A percentile compares a stretch with the other conserved stretches of the same genome.
Evolutionary conservation across 2,113 vertebrate genomes (phyloP).

Genomic region (Aegithalos caudatus): DNA sequence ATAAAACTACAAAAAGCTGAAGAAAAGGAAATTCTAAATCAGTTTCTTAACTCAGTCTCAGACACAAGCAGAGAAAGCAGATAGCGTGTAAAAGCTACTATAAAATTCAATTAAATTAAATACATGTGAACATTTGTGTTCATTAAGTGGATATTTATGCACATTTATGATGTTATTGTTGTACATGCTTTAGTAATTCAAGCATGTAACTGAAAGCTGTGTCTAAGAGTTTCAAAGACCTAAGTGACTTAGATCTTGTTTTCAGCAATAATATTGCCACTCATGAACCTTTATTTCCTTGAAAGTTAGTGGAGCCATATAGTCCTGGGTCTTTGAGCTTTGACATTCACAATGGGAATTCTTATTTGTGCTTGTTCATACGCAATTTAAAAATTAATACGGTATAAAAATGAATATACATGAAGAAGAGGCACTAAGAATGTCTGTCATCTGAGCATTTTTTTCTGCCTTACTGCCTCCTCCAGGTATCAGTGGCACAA

Average conservation of each 20-base stretch:
- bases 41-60: neutral
- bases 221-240: neutral
- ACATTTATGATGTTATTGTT: neutral
- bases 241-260: neutral
- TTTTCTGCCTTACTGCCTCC: neutral
- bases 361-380: neutral
- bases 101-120: neutral
- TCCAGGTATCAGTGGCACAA: neutral
- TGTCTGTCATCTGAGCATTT: rapidly evolving
- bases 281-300: neutral
- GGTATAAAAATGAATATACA: neutral
- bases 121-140: neutral
- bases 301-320: neutral
- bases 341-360: neutral
- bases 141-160: neutral
- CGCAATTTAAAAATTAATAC: neutral
- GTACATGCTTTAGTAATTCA: neutral
- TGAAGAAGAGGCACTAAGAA: neutral
- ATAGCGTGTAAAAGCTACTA: neutral
- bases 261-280: neutral
- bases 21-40: neutral
- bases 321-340: neutral
- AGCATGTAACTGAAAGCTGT: neutral
- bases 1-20: neutral
- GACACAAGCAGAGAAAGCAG: neutral